A percentile compares a stretch with the other conserved stretches of the same genome.
Conservation (phyloP, 2,888 invertebrate species). For the Volucella bombylans region DNA sequence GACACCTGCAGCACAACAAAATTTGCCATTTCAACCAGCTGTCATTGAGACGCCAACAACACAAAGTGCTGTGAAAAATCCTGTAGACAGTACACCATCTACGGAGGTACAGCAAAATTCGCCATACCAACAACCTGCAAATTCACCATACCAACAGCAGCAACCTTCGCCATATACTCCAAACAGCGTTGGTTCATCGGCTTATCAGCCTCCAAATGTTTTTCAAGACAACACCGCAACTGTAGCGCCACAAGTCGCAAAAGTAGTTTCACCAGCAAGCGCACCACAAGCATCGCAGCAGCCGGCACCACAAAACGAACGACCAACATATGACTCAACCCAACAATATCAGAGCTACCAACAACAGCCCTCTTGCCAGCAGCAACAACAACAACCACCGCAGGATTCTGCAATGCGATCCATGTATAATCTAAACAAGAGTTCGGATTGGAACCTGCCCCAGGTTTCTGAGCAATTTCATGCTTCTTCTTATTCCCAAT, state of each 20-base stretch:
- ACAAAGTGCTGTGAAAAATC: conserved; percentile 76
- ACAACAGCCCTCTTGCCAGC: conserved; percentile 60
- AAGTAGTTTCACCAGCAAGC: conserved; percentile 60
- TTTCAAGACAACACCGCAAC: conserved; percentile 60
- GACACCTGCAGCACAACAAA: conserved; percentile 77
- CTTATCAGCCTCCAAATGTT: conserved; percentile 73
- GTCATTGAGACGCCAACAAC: conserved; percentile 79
- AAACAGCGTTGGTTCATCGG: conserved; percentile 62
- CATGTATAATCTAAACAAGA: conserved; percentile 75
- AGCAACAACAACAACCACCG: conserved; percentile 74
- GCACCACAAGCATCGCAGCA: conserved; percentile 64
- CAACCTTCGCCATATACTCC: conserved; percentile 75
- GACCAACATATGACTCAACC: conserved; percentile 48
- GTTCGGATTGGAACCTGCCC: conserved; percentile 63
- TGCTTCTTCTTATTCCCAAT: conserved; percentile 63
- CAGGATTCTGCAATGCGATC: conserved; percentile 76
- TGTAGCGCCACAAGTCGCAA: conserved; percentile 72
- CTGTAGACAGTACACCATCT: conserved; percentile 76
- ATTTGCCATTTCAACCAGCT: conserved; percentile 80
- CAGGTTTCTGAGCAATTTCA: conserved; percentile 66
- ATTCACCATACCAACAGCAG: conserved; percentile 82
- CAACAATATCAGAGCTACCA: conserved; percentile 74
- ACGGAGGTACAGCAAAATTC: conserved; percentile 82
- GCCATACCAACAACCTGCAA: conserved; percentile 83
- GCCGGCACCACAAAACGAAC: conserved; percentile 51